A percentile compares a stretch with the other conserved stretches of the same genome.
Conservation (phyloP, 1,140 invertebrate genomes). For the Mesaphorura yosii region DNA sequence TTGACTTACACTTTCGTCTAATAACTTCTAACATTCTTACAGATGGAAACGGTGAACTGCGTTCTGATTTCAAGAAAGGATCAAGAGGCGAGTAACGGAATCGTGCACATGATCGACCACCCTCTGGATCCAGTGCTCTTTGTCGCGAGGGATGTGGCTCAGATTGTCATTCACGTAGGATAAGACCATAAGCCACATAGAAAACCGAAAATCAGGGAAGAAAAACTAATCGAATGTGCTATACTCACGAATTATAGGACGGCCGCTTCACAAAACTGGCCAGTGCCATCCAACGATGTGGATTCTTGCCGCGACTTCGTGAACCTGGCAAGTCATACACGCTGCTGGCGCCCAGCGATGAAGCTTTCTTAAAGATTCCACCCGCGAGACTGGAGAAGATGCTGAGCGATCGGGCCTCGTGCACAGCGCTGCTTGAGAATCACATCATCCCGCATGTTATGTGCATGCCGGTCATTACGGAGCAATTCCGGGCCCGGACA, state of each 20-base stretch:
- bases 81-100: constrained; percentile 50
- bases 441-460: constrained; percentile 41
- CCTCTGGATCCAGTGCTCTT: constrained; percentile 46
- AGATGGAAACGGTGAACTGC: constrained; percentile 47
- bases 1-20: background rate
- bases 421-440: constrained; percentile 38
- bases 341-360: constrained; percentile 50
- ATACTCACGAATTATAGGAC: constrained; percentile 38
- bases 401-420: constrained; percentile 35
- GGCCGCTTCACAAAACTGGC: constrained; percentile 46
- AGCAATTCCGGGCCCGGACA: constrained; percentile 37
- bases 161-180: background rate
- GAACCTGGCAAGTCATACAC: constrained; percentile 40
- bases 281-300: constrained; percentile 43
- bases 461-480: constrained; percentile 39
- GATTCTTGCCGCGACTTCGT: constrained; percentile 34
- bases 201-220: constrained; percentile 12
- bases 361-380: constrained; percentile 46
- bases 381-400: constrained; percentile 36
- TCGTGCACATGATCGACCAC: constrained; percentile 41
- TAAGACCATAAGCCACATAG: background rate
- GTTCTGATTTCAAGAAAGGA: constrained; percentile 42
- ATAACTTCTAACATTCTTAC: constrained; percentile 15
- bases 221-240: background rate
- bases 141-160: constrained; percentile 8